A percentile compares a stretch with the other conserved stretches of the same genome.
phyloP scores from a whole-genome alignment of 2,888 invertebrate species.

The Dryobotodes eremita region DNA sequence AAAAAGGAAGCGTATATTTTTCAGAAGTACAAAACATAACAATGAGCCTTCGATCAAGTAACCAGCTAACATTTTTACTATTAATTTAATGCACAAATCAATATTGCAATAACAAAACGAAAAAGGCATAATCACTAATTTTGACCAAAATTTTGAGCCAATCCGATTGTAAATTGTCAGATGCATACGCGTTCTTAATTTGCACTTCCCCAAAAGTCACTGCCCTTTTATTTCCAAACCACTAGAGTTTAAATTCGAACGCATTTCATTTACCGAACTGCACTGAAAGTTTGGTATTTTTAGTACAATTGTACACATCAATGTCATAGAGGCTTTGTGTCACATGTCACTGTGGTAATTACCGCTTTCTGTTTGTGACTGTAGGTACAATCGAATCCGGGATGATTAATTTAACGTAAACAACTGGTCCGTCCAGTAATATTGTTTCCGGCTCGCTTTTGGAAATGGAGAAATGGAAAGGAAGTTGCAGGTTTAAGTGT shows the following conservation, averaged over 20 bases:
- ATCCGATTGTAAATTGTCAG: conserved; percentile 63
- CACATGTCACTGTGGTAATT: conserved; percentile 73
- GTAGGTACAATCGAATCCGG: conserved; percentile 67
- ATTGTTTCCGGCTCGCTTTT: conserved; percentile 19
- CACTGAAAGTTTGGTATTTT: conserved; percentile 36
- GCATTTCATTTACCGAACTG: not conserved
- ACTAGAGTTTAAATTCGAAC: conserved; percentile 34
- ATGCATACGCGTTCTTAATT: conserved; percentile 11
- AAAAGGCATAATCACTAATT: conserved; percentile 41
- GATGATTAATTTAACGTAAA: conserved; percentile 64
- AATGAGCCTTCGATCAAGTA: not conserved
- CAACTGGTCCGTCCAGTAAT: conserved; percentile 30
- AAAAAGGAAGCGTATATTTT: not conserved
- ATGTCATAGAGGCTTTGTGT: conserved; percentile 66
- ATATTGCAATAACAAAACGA: not conserved
- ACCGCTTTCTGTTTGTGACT: conserved; percentile 67
- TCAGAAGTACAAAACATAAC: not conserved
- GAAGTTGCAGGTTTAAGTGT: not conserved
- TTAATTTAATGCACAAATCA: not conserved
- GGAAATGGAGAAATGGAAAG: not conserved
- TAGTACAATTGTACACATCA: conserved; percentile 66
- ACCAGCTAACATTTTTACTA: not conserved
- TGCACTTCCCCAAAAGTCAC: not conserved
- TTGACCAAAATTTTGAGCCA: conserved; percentile 51
- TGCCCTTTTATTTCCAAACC: not conserved